phyloP scores from a whole-genome alignment of 2,797 vertebrate genomes.

The Leptatherina wallacei region DNA sequence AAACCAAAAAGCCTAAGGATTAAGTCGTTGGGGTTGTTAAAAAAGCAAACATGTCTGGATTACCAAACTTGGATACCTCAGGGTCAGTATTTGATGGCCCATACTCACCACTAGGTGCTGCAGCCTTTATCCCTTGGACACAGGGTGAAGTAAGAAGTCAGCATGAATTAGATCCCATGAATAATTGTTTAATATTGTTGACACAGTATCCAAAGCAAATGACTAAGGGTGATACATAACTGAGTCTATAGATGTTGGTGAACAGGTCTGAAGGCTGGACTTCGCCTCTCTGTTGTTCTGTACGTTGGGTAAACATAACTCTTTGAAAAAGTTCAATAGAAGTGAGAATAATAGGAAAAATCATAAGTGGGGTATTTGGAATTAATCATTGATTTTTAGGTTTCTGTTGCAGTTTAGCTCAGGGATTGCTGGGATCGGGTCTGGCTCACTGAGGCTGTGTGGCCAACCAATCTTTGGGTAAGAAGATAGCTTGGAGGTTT shows the following conservation, averaged over 20 bases:
- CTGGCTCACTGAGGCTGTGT: constrained; percentile 29
- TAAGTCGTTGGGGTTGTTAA: constrained; percentile 4
- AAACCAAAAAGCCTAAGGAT: too few relatives aligned
- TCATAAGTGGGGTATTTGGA: constrained; percentile 45
- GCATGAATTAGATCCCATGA: constrained; percentile 48
- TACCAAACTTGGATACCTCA: background rate
- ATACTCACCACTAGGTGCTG: constrained; percentile 2
- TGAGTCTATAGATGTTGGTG: constrained; percentile 45
- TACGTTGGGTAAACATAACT: constrained; percentile 59
- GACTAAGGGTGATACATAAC: constrained; percentile 56
- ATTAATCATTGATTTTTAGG: constrained; percentile 73
- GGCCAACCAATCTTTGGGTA: constrained; percentile 34
- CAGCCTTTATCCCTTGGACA: constrained; percentile 19
- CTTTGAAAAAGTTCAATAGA: constrained; percentile 61
- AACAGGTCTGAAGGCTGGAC: constrained; percentile 50
- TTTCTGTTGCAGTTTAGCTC: constrained; percentile 46
- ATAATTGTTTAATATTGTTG: constrained; percentile 45
- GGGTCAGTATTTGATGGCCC: constrained; percentile 12
- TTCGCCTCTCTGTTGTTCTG: constrained; percentile 48
- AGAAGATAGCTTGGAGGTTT: constrained; percentile 28
- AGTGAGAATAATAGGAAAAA: constrained; percentile 52
- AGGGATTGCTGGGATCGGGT: constrained; percentile 29
- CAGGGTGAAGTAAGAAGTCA: constrained; percentile 18
- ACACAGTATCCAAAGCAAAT: constrained; percentile 58
- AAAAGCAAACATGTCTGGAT: constrained; percentile 28